phyloP scores from a whole-genome alignment of 2,113 vertebrate species.

The Epinephelus lanceolatus region DNA sequence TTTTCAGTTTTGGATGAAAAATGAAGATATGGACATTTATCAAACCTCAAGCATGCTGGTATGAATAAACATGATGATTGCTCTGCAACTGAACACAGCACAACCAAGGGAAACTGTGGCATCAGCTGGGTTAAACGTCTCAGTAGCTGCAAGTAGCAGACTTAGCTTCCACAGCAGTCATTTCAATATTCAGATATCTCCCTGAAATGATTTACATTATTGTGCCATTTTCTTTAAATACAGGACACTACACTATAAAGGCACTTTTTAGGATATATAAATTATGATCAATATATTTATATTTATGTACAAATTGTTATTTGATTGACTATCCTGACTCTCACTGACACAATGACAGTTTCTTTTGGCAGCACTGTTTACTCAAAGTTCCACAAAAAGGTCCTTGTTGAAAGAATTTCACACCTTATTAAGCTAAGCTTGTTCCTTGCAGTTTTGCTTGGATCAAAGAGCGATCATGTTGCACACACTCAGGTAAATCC shows the following conservation, averaged over 20 bases:
- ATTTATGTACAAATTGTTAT: background rate
- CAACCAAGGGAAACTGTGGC: too few relatives aligned
- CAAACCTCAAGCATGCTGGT: too few relatives aligned
- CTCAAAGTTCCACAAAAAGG: slow-evolving; percentile 43
- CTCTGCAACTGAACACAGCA: too few relatives aligned
- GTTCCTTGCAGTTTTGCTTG: slow-evolving; percentile 40
- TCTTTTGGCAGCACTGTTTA: slow-evolving; percentile 28
- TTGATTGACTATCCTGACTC: slow-evolving; percentile 7
- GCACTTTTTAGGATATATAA: background rate
- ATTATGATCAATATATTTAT: background rate
- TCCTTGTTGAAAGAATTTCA: slow-evolving; percentile 64
- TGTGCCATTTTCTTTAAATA: background rate
- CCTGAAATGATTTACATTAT: background rate
- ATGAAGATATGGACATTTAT: too few relatives aligned
- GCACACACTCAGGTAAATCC: slow-evolving; percentile 55
- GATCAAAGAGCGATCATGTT: slow-evolving; percentile 62
- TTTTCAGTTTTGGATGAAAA: too few relatives aligned
- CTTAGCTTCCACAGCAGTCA: background rate
- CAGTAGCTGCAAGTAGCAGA: too few relatives aligned
- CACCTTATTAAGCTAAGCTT: slow-evolving; percentile 56
- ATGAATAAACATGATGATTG: too few relatives aligned
- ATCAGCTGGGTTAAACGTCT: too few relatives aligned
- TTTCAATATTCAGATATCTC: background rate
- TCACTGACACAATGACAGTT: slow-evolving; percentile 22
- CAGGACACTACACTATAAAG: background rate